Base-by-base conservation (phyloP, 2,888 invertebrate species). In the Celastrina argiolus region DNA sequence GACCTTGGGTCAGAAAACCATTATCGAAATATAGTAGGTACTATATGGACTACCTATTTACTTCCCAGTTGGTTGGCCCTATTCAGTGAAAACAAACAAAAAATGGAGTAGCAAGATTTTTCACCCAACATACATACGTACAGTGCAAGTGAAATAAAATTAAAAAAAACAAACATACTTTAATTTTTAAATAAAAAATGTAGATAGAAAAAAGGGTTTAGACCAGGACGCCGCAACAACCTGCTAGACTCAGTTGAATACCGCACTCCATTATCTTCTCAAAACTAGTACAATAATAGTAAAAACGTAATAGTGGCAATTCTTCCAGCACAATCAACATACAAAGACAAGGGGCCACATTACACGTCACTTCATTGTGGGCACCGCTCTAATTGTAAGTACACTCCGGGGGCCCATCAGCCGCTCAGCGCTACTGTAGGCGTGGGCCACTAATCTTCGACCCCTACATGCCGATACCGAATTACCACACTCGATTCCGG, bases 361-460 rank as follows among this genome's bases (percentile, higher is more conserved):
- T 90, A 91, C 88, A 83, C 82, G 82, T 90, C 91, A 91, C 90
- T 91, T 90, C 90, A 88, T 91, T 91, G 91, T 87, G 90, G 91
- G 87, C 85, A 87, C 87, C 85, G 83, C 80, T 88, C 91, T 91
- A 91, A 91, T 91, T 91, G 91, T 91, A 91, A 92, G 85, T 90
- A 91, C 88, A 89, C 92, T 89, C 91, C 79, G 80, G 91, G 91
- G 92, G 83, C 76, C 87, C 84, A 90, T 92, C 89, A 84, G 82
- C 81, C 88, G 90, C 90, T 88, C 91, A 90, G 91, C 91, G 88
- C 87, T 84, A 84, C 83, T 80, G 89, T 90, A 89, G 90, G 91
- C 91, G 91, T 87, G 88, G 77, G 87, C 89, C 87, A 91, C 91
- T 91, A 89, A 91, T 91, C 91, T 91, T 91, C 89, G 86, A 88